These are phyloP conservation scores for Eupristina koningsbergeri DNA, from an alignment of 1,140 invertebrate species.

Conservation along the genomic window DNA sequence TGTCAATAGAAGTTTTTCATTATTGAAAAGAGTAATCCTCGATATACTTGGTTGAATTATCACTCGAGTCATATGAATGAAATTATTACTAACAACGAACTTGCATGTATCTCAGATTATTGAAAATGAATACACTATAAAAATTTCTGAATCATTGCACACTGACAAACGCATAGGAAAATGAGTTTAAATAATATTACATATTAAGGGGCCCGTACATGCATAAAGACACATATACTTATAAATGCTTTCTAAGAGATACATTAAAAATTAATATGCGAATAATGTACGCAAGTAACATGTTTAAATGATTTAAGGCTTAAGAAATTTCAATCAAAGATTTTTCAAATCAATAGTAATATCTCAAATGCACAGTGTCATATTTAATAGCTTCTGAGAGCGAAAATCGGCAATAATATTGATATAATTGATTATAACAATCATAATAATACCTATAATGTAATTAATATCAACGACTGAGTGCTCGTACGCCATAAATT, in stretches of 20 bases:
- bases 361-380: too few relatives aligned
- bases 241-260: too few relatives aligned
- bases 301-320: neutral
- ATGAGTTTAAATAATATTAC: neutral
- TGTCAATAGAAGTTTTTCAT: too few relatives aligned
- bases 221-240: neutral
- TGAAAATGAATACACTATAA: conserved; percentile 3
- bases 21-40: too few relatives aligned
- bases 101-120: neutral
- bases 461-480: neutral
- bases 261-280: neutral
- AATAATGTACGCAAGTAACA: neutral
- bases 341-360: too few relatives aligned
- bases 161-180: neutral
- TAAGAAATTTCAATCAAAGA: neutral
- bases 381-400: too few relatives aligned
- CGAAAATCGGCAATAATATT: too few relatives aligned
- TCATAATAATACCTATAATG: neutral
- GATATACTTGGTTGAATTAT: too few relatives aligned
- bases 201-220: neutral
- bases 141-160: neutral
- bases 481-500: neutral
- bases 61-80: too few relatives aligned
- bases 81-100: too few relatives aligned
- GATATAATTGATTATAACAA: too few relatives aligned